Evolutionary conservation across 2,888 invertebrate genomes (phyloP), one percentile per base, ranked within the genome.

Genomic region (Lucinisca nassula): DNA sequence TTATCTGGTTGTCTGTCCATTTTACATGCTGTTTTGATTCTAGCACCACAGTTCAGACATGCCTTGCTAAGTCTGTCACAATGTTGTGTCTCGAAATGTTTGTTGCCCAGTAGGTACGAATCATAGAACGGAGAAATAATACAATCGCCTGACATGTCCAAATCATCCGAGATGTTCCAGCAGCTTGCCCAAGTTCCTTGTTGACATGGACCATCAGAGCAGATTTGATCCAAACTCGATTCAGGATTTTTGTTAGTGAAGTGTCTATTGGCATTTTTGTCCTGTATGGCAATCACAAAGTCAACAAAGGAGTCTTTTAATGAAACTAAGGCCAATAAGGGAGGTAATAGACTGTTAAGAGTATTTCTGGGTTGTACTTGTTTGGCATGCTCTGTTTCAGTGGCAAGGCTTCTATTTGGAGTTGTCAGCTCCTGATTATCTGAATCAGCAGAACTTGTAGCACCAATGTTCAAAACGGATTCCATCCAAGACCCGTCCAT

Each of bases 271-370:
- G 78, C 21, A 24, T 58, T 67, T 10, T 45, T 74, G 35, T 85
- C 87, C 30, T 83, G 61, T 17, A 91, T 75, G 12, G 89, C 90
- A 70, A 79, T 88, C 40, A 89, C 90, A 87, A 92, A 93, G 67
- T 91, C 84, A 4, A 91, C 55, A 49, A 92, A 67, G 17, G 90
- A 84, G 32, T 92, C 89, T 51, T 92, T 92, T 14, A 93, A 73
- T 1, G 93, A 90, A 40, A 93, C 67, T 17, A 93, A 85, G 3
- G 93, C 90, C 58, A 92, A 84, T n/a, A 93, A 81, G 70, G 90
- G 90, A 12, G 90, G 87, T 55, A 93, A 72, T 17, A 92, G 85
- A 51, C 83, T 83, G 78, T 89, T 86, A 14, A 88, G 58, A 1
- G 82, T 30, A 27, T 40, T 45, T 58, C 77, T 78, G 14, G 61